phyloP scores from a whole-genome alignment of 2,888 invertebrate genomes.

The Yponomeuta sedellus region DNA sequence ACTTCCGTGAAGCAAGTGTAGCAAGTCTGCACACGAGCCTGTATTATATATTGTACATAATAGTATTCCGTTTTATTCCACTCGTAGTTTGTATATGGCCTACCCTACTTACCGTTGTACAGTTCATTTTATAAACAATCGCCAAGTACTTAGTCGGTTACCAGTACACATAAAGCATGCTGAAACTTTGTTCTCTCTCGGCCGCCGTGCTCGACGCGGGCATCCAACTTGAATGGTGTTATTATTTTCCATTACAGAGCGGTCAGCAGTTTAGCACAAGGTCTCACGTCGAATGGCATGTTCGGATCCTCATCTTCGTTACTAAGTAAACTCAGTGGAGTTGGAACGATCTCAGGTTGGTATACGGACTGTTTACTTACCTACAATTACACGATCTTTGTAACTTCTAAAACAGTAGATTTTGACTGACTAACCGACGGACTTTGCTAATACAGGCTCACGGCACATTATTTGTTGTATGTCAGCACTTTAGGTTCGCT shows the following conservation, averaged over 20 bases:
- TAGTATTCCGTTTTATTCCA: slow-evolving; percentile 33
- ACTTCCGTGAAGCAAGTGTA: slow-evolving; percentile 18
- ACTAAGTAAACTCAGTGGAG: slow-evolving; percentile 71
- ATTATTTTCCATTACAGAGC: slow-evolving; percentile 60
- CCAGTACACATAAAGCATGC: slow-evolving; percentile 27
- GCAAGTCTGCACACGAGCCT: slow-evolving; percentile 8
- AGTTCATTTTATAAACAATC: slow-evolving; percentile 28
- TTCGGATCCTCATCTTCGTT: slow-evolving; percentile 86
- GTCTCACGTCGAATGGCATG: slow-evolving; percentile 82
- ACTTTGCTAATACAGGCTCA: too few relatives aligned
- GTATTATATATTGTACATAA: slow-evolving; percentile 48
- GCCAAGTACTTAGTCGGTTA: slow-evolving; percentile 29
- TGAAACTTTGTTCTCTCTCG: slow-evolving; percentile 17
- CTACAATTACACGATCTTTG: neutral
- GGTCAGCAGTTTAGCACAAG: slow-evolving; percentile 73
- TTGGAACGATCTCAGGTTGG: slow-evolving; percentile 71
- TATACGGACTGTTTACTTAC: slow-evolving; percentile 19
- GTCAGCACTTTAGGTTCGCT: too few relatives aligned
- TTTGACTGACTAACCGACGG: too few relatives aligned
- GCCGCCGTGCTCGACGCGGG: slow-evolving; percentile 21
- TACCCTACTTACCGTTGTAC: slow-evolving; percentile 36
- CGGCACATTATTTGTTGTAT: too few relatives aligned
- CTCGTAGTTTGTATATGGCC: slow-evolving; percentile 31
- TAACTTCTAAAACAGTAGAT: too few relatives aligned
- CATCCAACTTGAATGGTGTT: slow-evolving; percentile 36